phyloP scores from a whole-genome alignment of 1,140 invertebrate genomes.

The Drosophila aff. region DNA sequence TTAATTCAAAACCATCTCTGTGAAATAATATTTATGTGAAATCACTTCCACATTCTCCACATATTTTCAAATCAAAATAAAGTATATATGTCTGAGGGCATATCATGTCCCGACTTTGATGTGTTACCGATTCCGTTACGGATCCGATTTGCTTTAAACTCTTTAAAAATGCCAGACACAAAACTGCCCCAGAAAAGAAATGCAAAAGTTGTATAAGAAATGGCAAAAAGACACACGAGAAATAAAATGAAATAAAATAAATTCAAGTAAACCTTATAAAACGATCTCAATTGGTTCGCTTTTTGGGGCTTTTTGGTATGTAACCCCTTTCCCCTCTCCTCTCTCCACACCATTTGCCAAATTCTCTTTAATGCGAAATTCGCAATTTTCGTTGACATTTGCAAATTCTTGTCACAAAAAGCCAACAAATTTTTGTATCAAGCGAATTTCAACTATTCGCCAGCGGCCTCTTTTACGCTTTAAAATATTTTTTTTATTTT shows the following conservation, averaged over 20 bases:
- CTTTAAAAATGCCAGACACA: constrained; percentile 51
- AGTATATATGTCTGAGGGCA: not conserved
- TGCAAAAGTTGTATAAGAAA: constrained; percentile 49
- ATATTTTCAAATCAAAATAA: constrained; percentile 8
- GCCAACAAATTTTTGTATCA: constrained; percentile 54
- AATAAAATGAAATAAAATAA: constrained; percentile 34
- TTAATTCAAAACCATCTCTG: not conserved
- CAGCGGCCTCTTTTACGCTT: constrained; percentile 62
- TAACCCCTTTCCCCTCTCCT: not conserved
- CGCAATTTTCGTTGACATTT: constrained; percentile 81
- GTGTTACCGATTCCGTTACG: constrained; percentile 45
- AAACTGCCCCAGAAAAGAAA: constrained; percentile 56
- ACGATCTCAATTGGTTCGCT: constrained; percentile 73
- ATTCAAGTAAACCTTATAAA: constrained; percentile 56
- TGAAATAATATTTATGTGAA: constrained; percentile 1
- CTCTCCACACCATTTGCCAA: constrained; percentile 42
- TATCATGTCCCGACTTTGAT: constrained; percentile 41
- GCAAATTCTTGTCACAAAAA: constrained; percentile 81
- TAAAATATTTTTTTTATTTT: constrained; percentile 10
- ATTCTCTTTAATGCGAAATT: constrained; percentile 75
- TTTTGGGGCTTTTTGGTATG: constrained; percentile 53
- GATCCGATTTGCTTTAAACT: constrained; percentile 18
- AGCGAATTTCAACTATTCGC: constrained; percentile 74
- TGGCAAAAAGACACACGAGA: not conserved
- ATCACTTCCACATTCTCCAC: not conserved